These are phyloP conservation scores for Sphaeramia orbicularis DNA, from an alignment of 2,797 vertebrate genomes.

Conservation along the genomic window DNA sequence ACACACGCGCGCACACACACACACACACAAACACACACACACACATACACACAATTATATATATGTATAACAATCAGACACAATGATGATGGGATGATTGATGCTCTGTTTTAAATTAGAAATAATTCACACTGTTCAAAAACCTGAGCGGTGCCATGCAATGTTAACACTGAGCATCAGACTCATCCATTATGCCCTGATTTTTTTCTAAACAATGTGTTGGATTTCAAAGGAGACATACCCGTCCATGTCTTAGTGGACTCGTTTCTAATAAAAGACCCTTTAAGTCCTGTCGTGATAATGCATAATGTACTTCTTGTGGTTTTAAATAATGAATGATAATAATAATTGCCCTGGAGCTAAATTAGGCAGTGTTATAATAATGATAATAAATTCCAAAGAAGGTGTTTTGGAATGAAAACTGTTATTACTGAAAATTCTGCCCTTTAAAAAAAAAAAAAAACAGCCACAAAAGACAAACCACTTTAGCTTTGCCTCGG, in stretches of 20 bases:
- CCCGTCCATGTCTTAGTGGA: no score
- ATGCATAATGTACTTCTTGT: no score
- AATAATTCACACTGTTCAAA: constrained; percentile 38
- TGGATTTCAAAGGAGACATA: constrained; percentile 28
- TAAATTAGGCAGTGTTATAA: background rate
- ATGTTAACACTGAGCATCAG: constrained; percentile 32
- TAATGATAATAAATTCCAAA: background rate
- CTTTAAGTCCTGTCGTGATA: no score
- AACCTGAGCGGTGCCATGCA: constrained; percentile 42
- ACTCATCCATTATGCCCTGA: constrained; percentile 47
- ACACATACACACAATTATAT: no score
- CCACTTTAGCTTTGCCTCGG: no score
- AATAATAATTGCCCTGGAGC: background rate
- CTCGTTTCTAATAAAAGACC: no score
- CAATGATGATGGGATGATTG: constrained; percentile 62
- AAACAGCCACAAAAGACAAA: no score
- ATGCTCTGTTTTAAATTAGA: constrained; percentile 62
- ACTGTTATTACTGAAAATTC: background rate
- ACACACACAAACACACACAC: constrained; percentile 39
- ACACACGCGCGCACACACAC: no score
- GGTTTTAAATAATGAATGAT: background rate
- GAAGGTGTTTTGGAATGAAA: background rate
- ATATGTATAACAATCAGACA: no score
- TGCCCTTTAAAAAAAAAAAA: no score
- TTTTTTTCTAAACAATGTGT: constrained; percentile 50